Percentiles rank a stretch among this genome's conserved stretches.
Conservation (phyloP, 2,888 invertebrate genomes). For the Tanaodytes sp. region DNA sequence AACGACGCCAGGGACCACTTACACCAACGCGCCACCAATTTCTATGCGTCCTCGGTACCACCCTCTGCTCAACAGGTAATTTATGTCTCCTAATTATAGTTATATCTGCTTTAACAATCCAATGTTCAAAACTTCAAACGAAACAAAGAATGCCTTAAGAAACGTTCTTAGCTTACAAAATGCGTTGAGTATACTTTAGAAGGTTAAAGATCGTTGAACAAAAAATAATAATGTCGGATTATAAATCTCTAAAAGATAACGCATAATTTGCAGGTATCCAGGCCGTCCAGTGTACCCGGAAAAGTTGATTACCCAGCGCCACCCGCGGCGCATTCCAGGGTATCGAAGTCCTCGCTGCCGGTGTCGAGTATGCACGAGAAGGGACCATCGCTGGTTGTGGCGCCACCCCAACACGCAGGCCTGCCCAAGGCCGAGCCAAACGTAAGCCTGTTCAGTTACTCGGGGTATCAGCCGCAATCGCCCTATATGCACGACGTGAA, state of each 20-base stretch:
- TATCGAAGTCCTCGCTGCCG: constrained; percentile 70
- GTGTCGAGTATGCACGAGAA: constrained; percentile 69
- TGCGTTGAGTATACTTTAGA: no score
- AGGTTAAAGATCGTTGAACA: no score
- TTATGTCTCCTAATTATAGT: no score
- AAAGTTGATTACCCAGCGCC: constrained; percentile 71
- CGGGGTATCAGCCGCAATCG: constrained; percentile 75
- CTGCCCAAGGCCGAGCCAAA: constrained; percentile 80
- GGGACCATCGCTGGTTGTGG: constrained; percentile 54
- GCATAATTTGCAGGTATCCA: no score
- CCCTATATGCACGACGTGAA: constrained; percentile 77
- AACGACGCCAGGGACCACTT: constrained; percentile 67
- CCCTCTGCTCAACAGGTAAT: constrained; percentile 67
- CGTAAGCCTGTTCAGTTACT: constrained; percentile 80
- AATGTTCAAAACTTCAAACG: no score
- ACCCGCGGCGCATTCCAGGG: constrained; percentile 74
- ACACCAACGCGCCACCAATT: constrained; percentile 74
- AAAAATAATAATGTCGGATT: no score
- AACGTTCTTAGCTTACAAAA: no score
- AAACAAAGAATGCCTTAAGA: no score
- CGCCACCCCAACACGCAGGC: constrained; percentile 61
- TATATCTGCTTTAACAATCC: no score
- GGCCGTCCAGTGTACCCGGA: constrained; percentile 69
- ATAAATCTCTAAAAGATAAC: no score
- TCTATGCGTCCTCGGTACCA: constrained; percentile 74